These are phyloP conservation scores for Planococcus citri DNA, from an alignment of 1,140 invertebrate species.

Conservation along the genomic window DNA sequence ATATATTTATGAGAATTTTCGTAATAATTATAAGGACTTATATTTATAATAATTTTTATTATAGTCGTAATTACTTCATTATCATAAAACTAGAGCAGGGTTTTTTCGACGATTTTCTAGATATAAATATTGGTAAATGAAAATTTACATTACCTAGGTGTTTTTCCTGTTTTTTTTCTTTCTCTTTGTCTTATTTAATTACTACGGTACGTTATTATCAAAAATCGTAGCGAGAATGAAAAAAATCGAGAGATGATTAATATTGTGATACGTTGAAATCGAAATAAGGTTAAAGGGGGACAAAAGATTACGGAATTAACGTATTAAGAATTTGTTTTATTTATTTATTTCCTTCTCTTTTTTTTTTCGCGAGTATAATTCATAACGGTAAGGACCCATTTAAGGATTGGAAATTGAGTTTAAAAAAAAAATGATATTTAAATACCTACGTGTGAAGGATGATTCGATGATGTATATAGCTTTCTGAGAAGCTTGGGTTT, in stretches of 20 bases:
- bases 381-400: background rate
- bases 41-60: background rate
- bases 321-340: too few relatives aligned
- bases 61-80: too few relatives aligned
- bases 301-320: too few relatives aligned
- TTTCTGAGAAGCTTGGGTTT: background rate
- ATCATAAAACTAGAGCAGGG: background rate
- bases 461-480: background rate
- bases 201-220: background rate
- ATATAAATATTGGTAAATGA: background rate
- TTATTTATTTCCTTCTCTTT: too few relatives aligned
- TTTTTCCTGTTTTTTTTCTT: background rate
- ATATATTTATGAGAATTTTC: background rate
- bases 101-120: background rate
- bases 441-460: too few relatives aligned
- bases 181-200: background rate
- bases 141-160: background rate
- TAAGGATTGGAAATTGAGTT: too few relatives aligned
- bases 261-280: too few relatives aligned
- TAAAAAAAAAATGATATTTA: too few relatives aligned
- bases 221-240: background rate
- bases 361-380: conserved; percentile 3
- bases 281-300: too few relatives aligned
- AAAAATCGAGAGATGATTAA: background rate
- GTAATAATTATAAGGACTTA: background rate